phyloP scores from a whole-genome alignment of 2,888 invertebrate genomes.

The Lycia hirtaria region DNA sequence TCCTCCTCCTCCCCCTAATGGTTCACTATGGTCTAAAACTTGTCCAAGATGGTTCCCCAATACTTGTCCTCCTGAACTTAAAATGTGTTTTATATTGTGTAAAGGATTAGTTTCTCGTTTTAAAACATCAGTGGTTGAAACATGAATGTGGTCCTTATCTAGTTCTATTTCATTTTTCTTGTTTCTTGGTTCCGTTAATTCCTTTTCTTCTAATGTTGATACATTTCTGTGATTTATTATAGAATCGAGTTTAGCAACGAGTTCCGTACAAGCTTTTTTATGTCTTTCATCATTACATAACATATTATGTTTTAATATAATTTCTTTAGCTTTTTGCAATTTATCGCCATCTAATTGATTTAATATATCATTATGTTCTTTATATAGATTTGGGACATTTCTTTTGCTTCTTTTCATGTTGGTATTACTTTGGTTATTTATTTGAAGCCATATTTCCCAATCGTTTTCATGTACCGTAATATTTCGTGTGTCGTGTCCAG shows the following conservation, averaged over 20 bases:
- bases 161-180: conserved; percentile 16
- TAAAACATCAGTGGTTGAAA: conserved; percentile 44
- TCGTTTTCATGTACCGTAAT: conserved; percentile 55
- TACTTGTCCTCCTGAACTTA: conserved; percentile 40
- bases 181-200: conserved; percentile 21
- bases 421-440: conserved; percentile 53
- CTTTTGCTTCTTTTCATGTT: conserved; percentile 51
- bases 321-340: conserved; percentile 60
- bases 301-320: conserved; percentile 64
- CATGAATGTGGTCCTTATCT: conserved; percentile 11
- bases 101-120: conserved; percentile 55
- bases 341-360: conserved; percentile 55
- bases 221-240: conserved; percentile 36
- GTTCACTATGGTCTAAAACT: conserved; percentile 37
- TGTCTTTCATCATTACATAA: conserved; percentile 61
- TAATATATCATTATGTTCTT: conserved; percentile 33
- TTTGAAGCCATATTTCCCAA: conserved; percentile 55
- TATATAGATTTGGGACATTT: conserved; percentile 35
- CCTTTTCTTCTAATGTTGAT: conserved; percentile 28
- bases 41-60: conserved; percentile 38
- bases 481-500: conserved; percentile 58
- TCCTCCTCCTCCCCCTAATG: conserved; percentile 37
- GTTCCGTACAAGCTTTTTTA: conserved; percentile 64
- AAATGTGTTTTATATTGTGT: conserved; percentile 36
- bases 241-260: conserved; percentile 60